phyloP scores from a whole-genome alignment of 2,888 invertebrate species.

The Chrysomela aeneicollis region DNA sequence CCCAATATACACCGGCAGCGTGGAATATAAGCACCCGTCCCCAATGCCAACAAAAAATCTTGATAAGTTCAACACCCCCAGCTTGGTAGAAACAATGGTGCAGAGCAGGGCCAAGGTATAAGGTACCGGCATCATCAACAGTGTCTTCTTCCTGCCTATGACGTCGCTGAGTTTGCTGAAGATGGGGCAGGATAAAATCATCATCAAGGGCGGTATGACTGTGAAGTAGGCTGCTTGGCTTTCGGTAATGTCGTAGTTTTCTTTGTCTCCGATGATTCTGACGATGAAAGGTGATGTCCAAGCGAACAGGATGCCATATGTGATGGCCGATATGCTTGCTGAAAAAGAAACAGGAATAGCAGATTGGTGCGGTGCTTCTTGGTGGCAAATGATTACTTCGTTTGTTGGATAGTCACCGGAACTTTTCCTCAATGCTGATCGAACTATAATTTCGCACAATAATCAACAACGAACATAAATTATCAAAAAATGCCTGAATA shows the following conservation, averaged over 20 bases:
- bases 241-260: conserved; percentile 50
- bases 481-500: no score
- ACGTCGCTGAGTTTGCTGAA: conserved; percentile 47
- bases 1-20: conserved; percentile 50
- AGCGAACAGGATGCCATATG: conserved; percentile 16
- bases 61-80: conserved; percentile 50
- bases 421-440: no score
- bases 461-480: no score
- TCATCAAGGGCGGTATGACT: conserved; percentile 50
- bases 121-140: conserved; percentile 48
- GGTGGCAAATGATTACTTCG: no score
- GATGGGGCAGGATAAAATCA: conserved; percentile 37
- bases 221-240: conserved; percentile 55
- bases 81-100: conserved; percentile 42
- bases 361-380: no score
- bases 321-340: conserved; percentile 9
- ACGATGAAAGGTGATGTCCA: conserved; percentile 54
- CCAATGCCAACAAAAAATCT: conserved; percentile 49
- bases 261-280: conserved; percentile 49
- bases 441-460: no score
- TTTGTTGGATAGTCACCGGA: no score
- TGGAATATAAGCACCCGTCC: conserved; percentile 46
- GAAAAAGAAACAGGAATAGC: no score
- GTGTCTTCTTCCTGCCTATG: conserved; percentile 50
- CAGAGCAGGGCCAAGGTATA: conserved; percentile 46